Base-by-base conservation (phyloP, 2,797 vertebrate genomes). In the Anisognathus igniventris region DNA sequence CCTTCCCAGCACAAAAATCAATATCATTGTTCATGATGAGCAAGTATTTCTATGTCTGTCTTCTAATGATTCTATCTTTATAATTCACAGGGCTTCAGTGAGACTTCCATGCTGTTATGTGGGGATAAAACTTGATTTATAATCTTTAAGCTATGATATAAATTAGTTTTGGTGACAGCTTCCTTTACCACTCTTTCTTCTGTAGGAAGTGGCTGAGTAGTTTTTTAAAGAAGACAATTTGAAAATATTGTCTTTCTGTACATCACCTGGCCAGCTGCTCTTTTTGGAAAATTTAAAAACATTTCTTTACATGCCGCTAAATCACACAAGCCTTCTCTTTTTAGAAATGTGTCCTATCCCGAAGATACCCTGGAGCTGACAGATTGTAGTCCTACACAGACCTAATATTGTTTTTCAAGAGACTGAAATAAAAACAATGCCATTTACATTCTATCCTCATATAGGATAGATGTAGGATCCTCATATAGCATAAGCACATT, bases 11-110 rank as follows among this genome's bases (percentile, higher is more conserved):
- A 40, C 35, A 77, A 77, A 61, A 73, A 54, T n/a, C 44, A 45
- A 1, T 68, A 72, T 20, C 0, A 0, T 16, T 58, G 12, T 4
- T 91, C 33, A 22, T 21, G 11, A 56, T 20, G 11, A 56, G 4
- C 25, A 87, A 86, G 10, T 14, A 18, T 76, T 91, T 80, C 42
- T 18, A n/a, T 44, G 30, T 80, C 42, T 70, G 7, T 30, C 51
- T 62, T 73, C 60, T 64, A 60, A 42, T 6, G 72, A 42, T 31
- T 80, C 39, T 56, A 13, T 57, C 20, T 72, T 80, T 37, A 37
- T 45, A 61, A 68, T 53, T 33, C 31, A 57, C 18, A 53, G 13
- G 9, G 39, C 13, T 74, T 73, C 35, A 62, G 11, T 47, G 23
- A 56, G 39, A 70, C 39, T 76, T 86, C 17, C 19, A n/a, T 28